Evolutionary conservation across 2,797 vertebrate genomes (phyloP).

Genomic region (Tinamus major): DNA sequence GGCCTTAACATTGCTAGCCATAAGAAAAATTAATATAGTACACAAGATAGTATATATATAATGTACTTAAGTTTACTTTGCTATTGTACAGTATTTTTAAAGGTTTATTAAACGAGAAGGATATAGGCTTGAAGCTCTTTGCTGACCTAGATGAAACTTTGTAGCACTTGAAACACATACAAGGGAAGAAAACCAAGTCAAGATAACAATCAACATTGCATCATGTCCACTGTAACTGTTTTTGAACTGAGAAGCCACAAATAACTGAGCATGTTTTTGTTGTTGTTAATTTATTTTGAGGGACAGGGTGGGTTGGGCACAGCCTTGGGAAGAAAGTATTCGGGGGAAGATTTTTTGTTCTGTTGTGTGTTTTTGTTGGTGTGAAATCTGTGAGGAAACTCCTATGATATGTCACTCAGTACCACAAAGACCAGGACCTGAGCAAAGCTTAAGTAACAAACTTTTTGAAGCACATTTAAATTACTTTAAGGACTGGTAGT

Average conservation of each 20-base stretch:
- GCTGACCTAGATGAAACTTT: background rate
- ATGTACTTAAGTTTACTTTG: background rate
- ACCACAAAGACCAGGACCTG: background rate
- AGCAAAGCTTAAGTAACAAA: background rate
- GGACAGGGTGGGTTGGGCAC: background rate
- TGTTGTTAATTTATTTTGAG: background rate
- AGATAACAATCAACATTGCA: background rate
- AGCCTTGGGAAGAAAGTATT: background rate
- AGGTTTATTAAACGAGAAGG: background rate
- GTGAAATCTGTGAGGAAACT: background rate
- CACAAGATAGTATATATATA: background rate
- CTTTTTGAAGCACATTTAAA: slow-evolving; percentile 8
- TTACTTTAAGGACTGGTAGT: background rate
- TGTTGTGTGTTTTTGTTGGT: background rate
- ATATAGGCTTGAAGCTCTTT: slow-evolving; percentile 12
- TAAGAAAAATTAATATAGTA: background rate
- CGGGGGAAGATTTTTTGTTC: background rate
- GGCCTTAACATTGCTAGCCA: slow-evolving; percentile 1
- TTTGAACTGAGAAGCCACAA: background rate
- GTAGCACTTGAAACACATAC: background rate
- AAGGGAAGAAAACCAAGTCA: background rate
- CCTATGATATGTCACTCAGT: background rate
- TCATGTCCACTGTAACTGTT: background rate
- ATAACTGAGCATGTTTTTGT: background rate
- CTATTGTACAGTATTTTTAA: background rate